These are phyloP conservation scores for Apoderus coryli DNA, from an alignment of 2,888 invertebrate species.

Conservation along the genomic window DNA sequence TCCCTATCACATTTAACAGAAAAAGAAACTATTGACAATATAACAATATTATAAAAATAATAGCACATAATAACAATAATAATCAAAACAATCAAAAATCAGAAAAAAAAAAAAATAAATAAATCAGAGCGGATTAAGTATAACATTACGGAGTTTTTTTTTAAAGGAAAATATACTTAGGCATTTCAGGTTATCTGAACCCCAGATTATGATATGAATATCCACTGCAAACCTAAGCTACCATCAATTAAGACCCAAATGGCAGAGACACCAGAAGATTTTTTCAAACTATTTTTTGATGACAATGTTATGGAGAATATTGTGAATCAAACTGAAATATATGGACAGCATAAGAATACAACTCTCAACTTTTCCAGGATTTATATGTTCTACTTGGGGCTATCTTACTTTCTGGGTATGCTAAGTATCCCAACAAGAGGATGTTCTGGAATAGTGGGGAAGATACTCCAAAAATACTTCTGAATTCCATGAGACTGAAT, in stretches of 20 bases:
- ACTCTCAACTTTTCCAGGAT: background rate
- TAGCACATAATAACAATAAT: too few species aligned
- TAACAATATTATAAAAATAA: too few species aligned
- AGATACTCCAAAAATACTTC: conserved; percentile 5
- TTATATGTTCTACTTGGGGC: background rate
- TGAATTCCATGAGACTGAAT: conserved; percentile 12
- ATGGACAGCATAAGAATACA: background rate
- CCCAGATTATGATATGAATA: background rate
- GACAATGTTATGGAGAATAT: background rate
- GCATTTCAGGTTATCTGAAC: too few species aligned
- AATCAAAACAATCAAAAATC: too few species aligned
- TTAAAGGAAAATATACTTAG: too few species aligned
- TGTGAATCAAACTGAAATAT: background rate
- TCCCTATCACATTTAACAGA: too few species aligned
- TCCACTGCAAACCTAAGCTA: background rate
- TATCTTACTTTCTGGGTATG: background rate
- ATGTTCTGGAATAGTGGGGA: background rate
- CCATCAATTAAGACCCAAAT: background rate
- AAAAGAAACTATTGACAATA: too few species aligned
- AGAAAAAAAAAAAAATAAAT: too few species aligned
- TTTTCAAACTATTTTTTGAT: conserved; percentile 2
- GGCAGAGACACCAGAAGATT: background rate
- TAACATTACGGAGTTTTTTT: too few species aligned
- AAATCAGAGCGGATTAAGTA: too few species aligned
- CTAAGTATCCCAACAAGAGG: background rate